A percentile compares a stretch with the other conserved stretches of the same genome.
These are phyloP conservation scores for Listronotus oregonensis DNA, from an alignment of 1,140 invertebrate species.

Conservation along the genomic window DNA sequence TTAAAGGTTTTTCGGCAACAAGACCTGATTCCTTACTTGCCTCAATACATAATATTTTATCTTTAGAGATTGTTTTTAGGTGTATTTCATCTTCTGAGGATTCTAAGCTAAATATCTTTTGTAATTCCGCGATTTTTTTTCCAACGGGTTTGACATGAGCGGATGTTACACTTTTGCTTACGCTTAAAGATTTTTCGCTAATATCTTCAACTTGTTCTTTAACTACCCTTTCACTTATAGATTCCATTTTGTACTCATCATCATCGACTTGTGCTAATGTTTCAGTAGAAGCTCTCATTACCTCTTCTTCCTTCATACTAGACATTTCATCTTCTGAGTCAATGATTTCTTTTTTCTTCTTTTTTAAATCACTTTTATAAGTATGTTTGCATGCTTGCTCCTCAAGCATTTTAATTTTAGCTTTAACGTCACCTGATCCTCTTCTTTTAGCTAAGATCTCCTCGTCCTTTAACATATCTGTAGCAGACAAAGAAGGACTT, in stretches of 20 bases:
- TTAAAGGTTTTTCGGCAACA: not conserved
- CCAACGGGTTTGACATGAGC: constrained; percentile 53
- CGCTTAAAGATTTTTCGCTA: constrained; percentile 19
- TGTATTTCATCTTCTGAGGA: constrained; percentile 14
- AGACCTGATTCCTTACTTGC: not conserved
- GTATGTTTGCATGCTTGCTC: constrained; percentile 51
- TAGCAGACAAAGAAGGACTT: constrained; percentile 35
- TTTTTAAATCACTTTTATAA: constrained; percentile 41
- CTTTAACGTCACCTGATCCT: constrained; percentile 58
- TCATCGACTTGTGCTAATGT: constrained; percentile 54
- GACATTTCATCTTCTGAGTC: constrained; percentile 56
- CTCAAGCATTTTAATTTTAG: constrained; percentile 58
- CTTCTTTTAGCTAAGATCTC: constrained; percentile 50
- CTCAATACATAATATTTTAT: constrained; percentile 4
- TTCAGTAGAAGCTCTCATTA: constrained; percentile 50
- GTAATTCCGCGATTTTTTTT: constrained; percentile 58
- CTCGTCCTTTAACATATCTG: constrained; percentile 48
- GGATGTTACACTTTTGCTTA: constrained; percentile 36
- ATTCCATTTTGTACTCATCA: constrained; percentile 44
- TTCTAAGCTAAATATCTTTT: constrained; percentile 55
- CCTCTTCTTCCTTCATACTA: constrained; percentile 53
- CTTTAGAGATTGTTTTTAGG: constrained; percentile 19
- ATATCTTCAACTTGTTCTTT: constrained; percentile 32
- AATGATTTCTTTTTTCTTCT: constrained; percentile 45
- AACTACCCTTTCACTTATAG: constrained; percentile 32